Percentiles rank a stretch among this genome's conserved stretches.
phyloP scores from a whole-genome alignment of 1,140 invertebrate species.

The Asbolus verrucosus region DNA sequence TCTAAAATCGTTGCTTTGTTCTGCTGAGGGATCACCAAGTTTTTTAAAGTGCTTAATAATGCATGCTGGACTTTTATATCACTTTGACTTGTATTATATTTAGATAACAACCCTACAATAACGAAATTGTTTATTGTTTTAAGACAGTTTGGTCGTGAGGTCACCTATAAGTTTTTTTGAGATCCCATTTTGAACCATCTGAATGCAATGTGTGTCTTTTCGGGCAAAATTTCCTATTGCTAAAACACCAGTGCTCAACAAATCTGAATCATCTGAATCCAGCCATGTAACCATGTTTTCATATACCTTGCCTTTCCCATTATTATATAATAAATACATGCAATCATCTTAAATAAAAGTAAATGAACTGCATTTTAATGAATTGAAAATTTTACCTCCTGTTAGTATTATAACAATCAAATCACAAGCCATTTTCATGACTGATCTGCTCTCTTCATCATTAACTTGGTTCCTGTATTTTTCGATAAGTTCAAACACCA shows the following conservation, averaged over 20 bases:
- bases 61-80: conserved; percentile 86
- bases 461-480: conserved; percentile 72
- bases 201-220: conserved; percentile 84
- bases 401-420: conserved; percentile 85
- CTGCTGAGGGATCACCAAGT: conserved; percentile 82
- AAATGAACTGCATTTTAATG: conserved; percentile 13
- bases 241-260: conserved; percentile 83
- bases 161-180: conserved; percentile 78
- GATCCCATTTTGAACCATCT: conserved; percentile 84
- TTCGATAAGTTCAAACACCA: conserved; percentile 80
- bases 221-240: conserved; percentile 92
- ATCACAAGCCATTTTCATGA: conserved; percentile 87
- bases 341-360: conserved; percentile 77
- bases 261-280: conserved; percentile 76
- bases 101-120: conserved; percentile 56
- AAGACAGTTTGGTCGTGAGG: no score
- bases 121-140: not conserved
- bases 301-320: conserved; percentile 80
- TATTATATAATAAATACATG: conserved; percentile 83
- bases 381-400: conserved; percentile 73
- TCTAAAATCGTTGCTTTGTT: conserved; percentile 83
- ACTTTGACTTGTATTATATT: conserved; percentile 54
- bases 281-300: conserved; percentile 81
- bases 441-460: conserved; percentile 76
- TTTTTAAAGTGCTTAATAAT: conserved; percentile 82